Evolutionary conservation across 2,113 vertebrate species (phyloP), one percentile per base, ranked within the genome.

Genomic region (Anhinga anhinga): DNA sequence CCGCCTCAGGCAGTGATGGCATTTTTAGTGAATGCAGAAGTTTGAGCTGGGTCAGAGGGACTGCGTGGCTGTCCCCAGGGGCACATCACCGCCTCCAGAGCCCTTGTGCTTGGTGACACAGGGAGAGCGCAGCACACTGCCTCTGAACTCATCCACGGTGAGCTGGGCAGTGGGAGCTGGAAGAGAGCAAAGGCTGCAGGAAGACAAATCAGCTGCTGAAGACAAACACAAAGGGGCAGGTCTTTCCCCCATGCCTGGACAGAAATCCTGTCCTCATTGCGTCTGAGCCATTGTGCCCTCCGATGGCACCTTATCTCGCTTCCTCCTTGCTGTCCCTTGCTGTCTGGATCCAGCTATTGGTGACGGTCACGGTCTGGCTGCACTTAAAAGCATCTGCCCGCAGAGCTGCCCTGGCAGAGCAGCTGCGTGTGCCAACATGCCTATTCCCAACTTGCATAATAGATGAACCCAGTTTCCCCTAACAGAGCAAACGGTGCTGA

Each of bases 191-290:
- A 72, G 25, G 63, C 63, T 86, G n/a, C 72, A 84, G 80, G 76
- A 96, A 92, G 59, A 90, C 69, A 93, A 92, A 88, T 84, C 80
- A 80, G 80, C 76, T 94, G 88, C 79, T 93, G 61, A 74, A 81
- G 72, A 45, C 82, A 92, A 94, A 88, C 38, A 87, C 23, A 88
- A 81, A 97, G 55, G 56, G 76, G 63, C 82, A 95, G 38, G 38
- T 88, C 90, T 83, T 91, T 88, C 42, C 92, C 87, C 58, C 16
- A 7, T 1, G 0, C 59, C 90, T 67, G 63, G 79, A 71, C 63
- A 94, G 86, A 90, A 95, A 88, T 92, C 76, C 88, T 86, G 86
- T 67, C 55, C 36, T 92, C 15, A 1, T 36, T 66, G 49, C 5
- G 0, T 56, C 55, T 71, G 86, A 96, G 76, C 79, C 76, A 36